phyloP scores from a whole-genome alignment of 1,140 invertebrate genomes.

The Popillia japonica region DNA sequence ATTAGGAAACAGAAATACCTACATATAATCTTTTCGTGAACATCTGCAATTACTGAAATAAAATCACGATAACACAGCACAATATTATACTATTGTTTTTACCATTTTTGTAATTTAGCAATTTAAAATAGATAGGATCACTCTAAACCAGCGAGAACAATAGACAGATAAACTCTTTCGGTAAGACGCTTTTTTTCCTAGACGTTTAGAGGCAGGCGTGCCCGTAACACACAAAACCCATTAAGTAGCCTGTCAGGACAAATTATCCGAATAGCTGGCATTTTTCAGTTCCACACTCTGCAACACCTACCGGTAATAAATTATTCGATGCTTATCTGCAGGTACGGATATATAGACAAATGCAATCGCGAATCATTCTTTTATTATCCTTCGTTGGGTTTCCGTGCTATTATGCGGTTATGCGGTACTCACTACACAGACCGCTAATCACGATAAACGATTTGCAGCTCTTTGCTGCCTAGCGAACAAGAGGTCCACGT shows the following conservation, averaged over 20 bases:
- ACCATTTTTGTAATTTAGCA: not conserved
- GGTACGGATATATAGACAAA: slow-evolving; percentile 30
- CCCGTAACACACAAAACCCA: slow-evolving; percentile 29
- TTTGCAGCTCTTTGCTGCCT: not conserved
- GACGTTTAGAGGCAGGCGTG: slow-evolving; percentile 11
- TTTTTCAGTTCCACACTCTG: slow-evolving; percentile 8
- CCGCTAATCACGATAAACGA: slow-evolving; percentile 27
- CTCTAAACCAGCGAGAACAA: slow-evolving; percentile 3
- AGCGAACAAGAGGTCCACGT: not conserved
- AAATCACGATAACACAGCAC: not conserved
- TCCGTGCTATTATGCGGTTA: slow-evolving; percentile 24
- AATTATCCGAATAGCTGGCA: slow-evolving; percentile 33
- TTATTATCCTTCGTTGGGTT: slow-evolving; percentile 22
- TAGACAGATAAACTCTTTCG: slow-evolving; percentile 28
- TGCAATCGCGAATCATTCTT: slow-evolving; percentile 29
- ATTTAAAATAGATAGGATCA: slow-evolving; percentile 14
- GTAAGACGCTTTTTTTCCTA: not conserved
- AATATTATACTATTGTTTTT: slow-evolving; percentile 3
- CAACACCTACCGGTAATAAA: slow-evolving; percentile 31
- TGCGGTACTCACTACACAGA: not conserved
- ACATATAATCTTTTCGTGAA: too few species aligned
- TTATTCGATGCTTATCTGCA: slow-evolving; percentile 28
- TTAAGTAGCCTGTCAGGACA: slow-evolving; percentile 33
- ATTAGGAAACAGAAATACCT: too few species aligned
- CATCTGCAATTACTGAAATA: not conserved